Base-by-base conservation (phyloP, 2,888 invertebrate species). In the Drosophila cracens region DNA sequence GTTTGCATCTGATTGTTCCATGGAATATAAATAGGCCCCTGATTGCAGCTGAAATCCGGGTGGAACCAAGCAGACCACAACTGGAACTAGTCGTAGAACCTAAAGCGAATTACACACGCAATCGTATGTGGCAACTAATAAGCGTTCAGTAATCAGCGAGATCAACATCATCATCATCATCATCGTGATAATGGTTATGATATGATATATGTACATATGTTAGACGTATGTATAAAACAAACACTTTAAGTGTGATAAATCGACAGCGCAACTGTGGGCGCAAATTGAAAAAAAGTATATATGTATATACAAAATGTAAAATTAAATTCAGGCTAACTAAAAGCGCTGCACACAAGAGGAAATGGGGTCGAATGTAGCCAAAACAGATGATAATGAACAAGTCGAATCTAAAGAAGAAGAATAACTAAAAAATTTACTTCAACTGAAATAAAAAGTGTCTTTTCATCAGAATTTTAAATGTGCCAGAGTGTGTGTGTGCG, bases 401-500 rank as follows among this genome's bases (percentile, higher is more conserved):
- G 18, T 27, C n/a, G 31, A 18, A 40, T 46, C 51, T 29, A 21
- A 49, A 56, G 48, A 40, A 29, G 46, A 54, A 53, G 21, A 49
- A 63, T n/a, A 60, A 36, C 21, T 49, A 51, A 56, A 66, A 62
- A 51, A 31, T 77, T 70, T 77, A 77, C 74, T 68, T 68, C 34
- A 57, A 59, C 63, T 70, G 74, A 81, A 27, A 89, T 82, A 77
- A 87, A 89, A 88, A 79, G 76, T 90, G 82, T 87, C 89, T 89
- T 89, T 89, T 90, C 87, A 83, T 89, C 77, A 82, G 87, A 87
- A 86, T 85, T 84, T 87, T 86, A 85, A 87, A 90, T 89, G 82
- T 63, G 65, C 51, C 64, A 65, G 56, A 54, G 67, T 76, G 60
- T 67, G 40, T 69, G 58, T 70, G 74, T 68, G 61, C 68, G 38